Percentiles rank a stretch among this genome's conserved stretches.
Conservation (phyloP, 2,113 vertebrate species). For the Balaeniceps rex region DNA sequence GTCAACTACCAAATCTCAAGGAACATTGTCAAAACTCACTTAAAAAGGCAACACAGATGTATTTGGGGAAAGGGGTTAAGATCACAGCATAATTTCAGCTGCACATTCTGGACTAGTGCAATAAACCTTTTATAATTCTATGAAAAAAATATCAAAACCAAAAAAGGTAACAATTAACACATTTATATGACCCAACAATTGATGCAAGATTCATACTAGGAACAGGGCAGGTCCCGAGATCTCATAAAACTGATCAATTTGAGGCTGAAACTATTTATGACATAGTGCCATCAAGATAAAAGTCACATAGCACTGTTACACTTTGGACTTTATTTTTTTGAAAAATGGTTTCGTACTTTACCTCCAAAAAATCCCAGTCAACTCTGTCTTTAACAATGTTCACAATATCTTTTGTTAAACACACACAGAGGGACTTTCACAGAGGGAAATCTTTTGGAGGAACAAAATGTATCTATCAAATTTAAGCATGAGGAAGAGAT, state of each 20-base stretch:
- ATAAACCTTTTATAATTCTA: background rate
- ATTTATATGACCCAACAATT: background rate
- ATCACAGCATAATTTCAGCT: background rate
- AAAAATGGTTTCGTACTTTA: constrained; percentile 53
- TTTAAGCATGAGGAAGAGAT: constrained; percentile 40
- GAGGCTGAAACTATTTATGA: constrained; percentile 61
- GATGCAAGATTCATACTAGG: background rate
- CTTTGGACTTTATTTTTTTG: constrained; percentile 63
- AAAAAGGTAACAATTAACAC: background rate
- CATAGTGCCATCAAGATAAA: constrained; percentile 67
- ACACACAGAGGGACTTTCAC: background rate
- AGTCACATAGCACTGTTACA: constrained; percentile 48
- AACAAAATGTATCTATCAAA: background rate
- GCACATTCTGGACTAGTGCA: background rate
- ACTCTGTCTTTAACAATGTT: background rate
- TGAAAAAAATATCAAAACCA: background rate
- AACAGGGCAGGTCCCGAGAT: background rate
- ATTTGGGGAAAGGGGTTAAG: background rate
- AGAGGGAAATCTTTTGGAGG: background rate
- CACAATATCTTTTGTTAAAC: constrained; percentile 6
- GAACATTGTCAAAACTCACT: background rate
- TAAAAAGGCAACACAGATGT: background rate
- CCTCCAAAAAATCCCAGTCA: constrained; percentile 36
- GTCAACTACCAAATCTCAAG: background rate
- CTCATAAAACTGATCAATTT: constrained; percentile 70